Percentiles rank a stretch among this genome's conserved stretches.
Conservation (phyloP, 2,888 invertebrate species). For the Mythimna lalbum region DNA sequence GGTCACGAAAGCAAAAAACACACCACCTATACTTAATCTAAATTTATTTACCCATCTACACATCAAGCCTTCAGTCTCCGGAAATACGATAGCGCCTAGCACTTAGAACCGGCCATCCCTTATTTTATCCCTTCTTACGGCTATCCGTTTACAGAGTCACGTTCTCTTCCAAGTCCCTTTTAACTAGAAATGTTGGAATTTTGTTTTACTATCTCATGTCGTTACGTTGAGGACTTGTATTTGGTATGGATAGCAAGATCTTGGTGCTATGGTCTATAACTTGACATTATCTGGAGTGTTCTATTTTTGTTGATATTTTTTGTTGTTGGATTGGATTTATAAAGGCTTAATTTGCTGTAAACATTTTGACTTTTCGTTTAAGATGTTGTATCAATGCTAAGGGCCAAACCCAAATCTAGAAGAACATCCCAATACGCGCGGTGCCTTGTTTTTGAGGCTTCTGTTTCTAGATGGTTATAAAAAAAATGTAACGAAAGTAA, state of each 20-base stretch:
- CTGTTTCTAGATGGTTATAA: no score
- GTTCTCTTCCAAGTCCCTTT: conserved; percentile 32
- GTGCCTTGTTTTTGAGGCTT: no score
- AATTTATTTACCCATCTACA: conserved; percentile 28
- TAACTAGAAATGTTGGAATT: conserved; percentile 30
- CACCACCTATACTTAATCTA: neutral
- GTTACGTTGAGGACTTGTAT: neutral
- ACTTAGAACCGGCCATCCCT: conserved; percentile 61
- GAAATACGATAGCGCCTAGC: conserved; percentile 70
- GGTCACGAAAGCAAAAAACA: neutral
- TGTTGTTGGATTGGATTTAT: neutral
- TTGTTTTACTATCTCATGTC: conserved; percentile 14
- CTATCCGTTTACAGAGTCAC: conserved; percentile 43
- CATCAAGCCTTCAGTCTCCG: conserved; percentile 34
- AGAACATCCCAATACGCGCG: no score
- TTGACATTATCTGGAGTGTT: neutral
- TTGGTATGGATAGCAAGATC: neutral
- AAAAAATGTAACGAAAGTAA: no score
- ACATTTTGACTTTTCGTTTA: neutral
- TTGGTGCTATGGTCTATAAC: neutral
- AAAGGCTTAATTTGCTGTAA: neutral
- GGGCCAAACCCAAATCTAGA: no score
- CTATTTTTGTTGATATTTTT: neutral
- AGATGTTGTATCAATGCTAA: neutral
- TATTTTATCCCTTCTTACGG: conserved; percentile 55